Base-by-base conservation (phyloP, 2,797 vertebrate species). In the Caiman crocodilus region DNA sequence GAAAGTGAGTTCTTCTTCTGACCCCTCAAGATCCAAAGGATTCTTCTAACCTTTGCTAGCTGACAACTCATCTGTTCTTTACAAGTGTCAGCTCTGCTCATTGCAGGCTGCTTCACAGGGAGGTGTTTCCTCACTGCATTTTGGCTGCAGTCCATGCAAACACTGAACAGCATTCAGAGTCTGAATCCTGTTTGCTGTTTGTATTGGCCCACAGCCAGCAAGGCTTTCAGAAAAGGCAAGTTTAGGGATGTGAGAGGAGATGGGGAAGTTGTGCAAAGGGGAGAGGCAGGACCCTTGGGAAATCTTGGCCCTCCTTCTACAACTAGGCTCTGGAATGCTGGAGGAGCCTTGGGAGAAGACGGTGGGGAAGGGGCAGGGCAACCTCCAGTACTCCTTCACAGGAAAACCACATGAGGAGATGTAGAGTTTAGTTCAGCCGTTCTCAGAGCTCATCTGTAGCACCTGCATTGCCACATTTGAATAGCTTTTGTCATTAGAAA, bases 391-490 rank as follows among this genome's bases (percentile, higher is more conserved):
- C 32, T 14, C 25, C 69, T 35, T 73, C 69, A 50, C 69, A 50
- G 6, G 14, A 73, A 35, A 23, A 42, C 35, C 23, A 7, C 69
- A 50, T 16, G 50, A 26, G 23, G 69, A 73, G 18, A 7, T 15
- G 35, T 23, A 16, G 32, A 73, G 35, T 23, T 25, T 73, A 73
- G 69, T 15, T 8, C n/a, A 20, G 30, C 30, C 7, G 32, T 50
- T 50, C 82, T 42, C 35, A 76, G 23, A 18, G 30, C 25, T 74
- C 42, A 14, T 20, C 42, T 63, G 3, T 5, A 78, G 20, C 64
- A 77, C 32, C 28, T 4, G 1, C 10, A 23, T 0, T 0, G 26
- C 82, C 79, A 28, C 1, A 1, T 32, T 18, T 12, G 59, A 8
- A 30, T 82, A 69, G 7, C 8, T 50, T 14, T 79, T 26, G 60